Percentiles rank a stretch among this genome's conserved stretches.
Evolutionary conservation across 2,113 vertebrate genomes (phyloP).

Genomic region (Corythornis madagascariensis): DNA sequence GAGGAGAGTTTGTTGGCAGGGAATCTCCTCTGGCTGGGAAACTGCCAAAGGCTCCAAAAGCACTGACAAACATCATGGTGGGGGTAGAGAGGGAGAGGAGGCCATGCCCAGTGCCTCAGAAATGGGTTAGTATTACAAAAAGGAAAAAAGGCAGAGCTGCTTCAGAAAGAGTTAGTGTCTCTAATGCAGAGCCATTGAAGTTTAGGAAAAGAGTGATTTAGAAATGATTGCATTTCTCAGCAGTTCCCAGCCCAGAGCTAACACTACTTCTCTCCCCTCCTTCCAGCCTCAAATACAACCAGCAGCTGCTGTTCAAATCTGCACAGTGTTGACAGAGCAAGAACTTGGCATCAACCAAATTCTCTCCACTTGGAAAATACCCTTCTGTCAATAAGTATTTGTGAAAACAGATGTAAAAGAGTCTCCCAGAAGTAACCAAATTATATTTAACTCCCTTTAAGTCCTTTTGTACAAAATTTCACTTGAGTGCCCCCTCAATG

Average conservation of each 20-base stretch:
- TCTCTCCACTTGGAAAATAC: neutral
- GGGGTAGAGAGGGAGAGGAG: neutral
- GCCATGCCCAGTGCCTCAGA: neutral
- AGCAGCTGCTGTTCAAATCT: neutral
- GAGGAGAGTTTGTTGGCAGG: constrained; percentile 24
- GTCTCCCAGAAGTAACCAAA: neutral
- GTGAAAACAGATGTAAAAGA: neutral
- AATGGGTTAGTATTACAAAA: constrained; percentile 26
- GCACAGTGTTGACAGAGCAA: neutral
- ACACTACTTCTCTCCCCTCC: neutral
- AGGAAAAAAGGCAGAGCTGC: neutral
- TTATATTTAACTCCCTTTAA: neutral
- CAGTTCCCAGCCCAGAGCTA: neutral
- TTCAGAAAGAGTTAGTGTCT: neutral
- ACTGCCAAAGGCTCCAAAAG: constrained; percentile 46
- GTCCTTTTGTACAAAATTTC: neutral
- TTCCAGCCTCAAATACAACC: neutral
- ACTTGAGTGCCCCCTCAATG: neutral
- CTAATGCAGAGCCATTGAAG: neutral
- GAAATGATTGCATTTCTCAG: neutral
- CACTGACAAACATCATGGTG: neutral
- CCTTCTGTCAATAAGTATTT: neutral
- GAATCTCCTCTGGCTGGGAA: constrained; percentile 39
- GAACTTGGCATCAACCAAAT: neutral
- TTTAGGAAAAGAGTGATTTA: neutral